Conservation (phyloP, 2,113 vertebrate species). For the Pangasianodon gigas region DNA sequence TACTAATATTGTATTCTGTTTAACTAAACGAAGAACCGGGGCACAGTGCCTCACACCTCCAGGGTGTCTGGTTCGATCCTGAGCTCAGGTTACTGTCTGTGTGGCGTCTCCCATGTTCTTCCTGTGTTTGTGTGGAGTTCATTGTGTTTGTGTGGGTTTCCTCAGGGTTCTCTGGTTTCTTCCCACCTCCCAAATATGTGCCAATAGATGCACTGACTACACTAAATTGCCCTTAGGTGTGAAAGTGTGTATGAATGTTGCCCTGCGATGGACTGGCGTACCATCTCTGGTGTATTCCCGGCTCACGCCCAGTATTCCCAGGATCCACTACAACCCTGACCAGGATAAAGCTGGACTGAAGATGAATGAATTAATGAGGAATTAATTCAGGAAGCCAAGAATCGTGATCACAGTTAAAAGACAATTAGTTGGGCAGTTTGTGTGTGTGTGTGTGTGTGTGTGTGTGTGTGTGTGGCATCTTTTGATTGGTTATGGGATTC, state of each 20-base stretch:
- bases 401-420: not conserved
- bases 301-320: not conserved
- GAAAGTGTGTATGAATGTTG: not conserved
- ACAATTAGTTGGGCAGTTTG: not conserved
- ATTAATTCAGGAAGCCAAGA: not conserved
- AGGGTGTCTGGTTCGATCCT: too few relatives aligned
- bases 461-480: constrained; percentile 8
- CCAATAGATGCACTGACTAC: not conserved
- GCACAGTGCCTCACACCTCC: not conserved
- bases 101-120: not conserved
- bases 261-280: not conserved
- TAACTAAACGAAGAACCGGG: not conserved
- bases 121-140: not conserved
- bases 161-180: not conserved
- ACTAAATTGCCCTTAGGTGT: not conserved
- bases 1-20: not conserved
- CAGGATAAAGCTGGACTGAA: not conserved
- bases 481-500: constrained; percentile 61
- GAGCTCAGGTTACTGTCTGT: not conserved
- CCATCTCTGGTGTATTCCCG: not conserved
- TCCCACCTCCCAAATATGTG: not conserved
- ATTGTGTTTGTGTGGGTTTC: not conserved
- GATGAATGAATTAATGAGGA: not conserved
- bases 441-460: constrained; percentile 30
- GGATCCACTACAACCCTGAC: not conserved